phyloP scores from a whole-genome alignment of 2,113 vertebrate genomes.

The Odocoileus hemionus region DNA sequence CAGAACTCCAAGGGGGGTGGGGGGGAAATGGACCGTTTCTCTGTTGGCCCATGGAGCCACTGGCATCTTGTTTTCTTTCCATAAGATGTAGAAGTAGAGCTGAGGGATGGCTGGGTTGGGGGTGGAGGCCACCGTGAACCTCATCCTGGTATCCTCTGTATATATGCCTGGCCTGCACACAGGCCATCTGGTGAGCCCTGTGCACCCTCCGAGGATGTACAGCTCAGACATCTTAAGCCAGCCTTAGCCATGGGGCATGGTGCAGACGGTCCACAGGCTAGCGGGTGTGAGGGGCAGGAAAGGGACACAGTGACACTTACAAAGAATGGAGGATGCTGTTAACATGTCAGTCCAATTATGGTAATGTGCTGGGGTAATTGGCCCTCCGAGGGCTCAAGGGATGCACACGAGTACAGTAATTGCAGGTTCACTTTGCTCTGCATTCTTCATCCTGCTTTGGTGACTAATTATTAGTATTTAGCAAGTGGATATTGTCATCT shows the following conservation, averaged over 20 bases:
- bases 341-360: conserved; percentile 61
- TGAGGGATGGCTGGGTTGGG: background rate
- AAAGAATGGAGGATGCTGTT: conserved; percentile 60
- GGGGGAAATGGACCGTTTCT: background rate
- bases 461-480: conserved; percentile 79
- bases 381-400: conserved; percentile 65
- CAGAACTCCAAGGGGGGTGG: background rate
- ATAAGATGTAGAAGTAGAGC: background rate
- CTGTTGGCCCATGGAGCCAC: background rate
- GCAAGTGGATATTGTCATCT: conserved; percentile 65
- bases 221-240: conserved; percentile 39
- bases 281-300: background rate
- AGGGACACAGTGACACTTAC: conserved; percentile 45
- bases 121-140: background rate
- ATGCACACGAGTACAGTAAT: conserved; percentile 69
- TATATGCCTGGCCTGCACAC: background rate
- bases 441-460: conserved; percentile 67
- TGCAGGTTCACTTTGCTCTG: conserved; percentile 68
- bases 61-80: background rate
- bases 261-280: background rate
- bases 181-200: conserved; percentile 1
- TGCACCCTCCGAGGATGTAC: background rate
- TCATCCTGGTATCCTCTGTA: background rate
- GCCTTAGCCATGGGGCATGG: background rate
- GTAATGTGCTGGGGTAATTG: conserved; percentile 69